These are phyloP conservation scores for Tetramorium bicarinatum DNA, from an alignment of 2,888 invertebrate genomes.

Conservation along the genomic window DNA sequence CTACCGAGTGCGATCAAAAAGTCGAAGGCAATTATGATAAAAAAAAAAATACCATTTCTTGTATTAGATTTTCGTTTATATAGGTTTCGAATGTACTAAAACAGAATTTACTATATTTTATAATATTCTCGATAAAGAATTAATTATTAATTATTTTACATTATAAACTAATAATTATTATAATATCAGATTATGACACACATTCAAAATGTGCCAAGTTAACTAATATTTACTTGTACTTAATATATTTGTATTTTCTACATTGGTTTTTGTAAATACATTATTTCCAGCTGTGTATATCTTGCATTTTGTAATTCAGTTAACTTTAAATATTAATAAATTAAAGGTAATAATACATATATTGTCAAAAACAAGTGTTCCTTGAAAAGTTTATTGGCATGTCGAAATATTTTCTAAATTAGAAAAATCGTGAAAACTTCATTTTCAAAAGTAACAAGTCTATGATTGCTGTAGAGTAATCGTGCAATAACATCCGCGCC, in stretches of 20 bases:
- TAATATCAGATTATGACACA: neutral
- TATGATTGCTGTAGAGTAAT: slow-evolving; percentile 56
- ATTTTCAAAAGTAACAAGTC: slow-evolving; percentile 66
- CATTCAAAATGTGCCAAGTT: neutral
- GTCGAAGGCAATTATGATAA: slow-evolving; percentile 31
- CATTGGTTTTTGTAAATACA: neutral
- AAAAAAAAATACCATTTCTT: slow-evolving; percentile 3
- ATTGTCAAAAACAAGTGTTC: neutral
- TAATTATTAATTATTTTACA: neutral
- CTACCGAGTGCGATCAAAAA: slow-evolving; percentile 43
- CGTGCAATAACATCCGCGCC: slow-evolving; percentile 66
- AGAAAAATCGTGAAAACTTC: slow-evolving; percentile 7
- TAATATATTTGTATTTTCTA: neutral
- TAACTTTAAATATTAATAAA: neutral
- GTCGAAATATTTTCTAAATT: neutral
- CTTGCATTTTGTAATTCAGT: neutral
- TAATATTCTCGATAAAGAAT: neutral
- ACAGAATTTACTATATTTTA: neutral
- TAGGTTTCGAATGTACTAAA: neutral
- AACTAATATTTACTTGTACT: neutral
- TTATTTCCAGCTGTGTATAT: neutral
- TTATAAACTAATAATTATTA: neutral
- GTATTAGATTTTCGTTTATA: too few species aligned
- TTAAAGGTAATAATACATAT: neutral
- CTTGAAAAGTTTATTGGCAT: neutral